A percentile compares a stretch with the other conserved stretches of the same genome.
Evolutionary conservation across 2,113 vertebrate genomes (phyloP).

Genomic region (Phocoena sinus): DNA sequence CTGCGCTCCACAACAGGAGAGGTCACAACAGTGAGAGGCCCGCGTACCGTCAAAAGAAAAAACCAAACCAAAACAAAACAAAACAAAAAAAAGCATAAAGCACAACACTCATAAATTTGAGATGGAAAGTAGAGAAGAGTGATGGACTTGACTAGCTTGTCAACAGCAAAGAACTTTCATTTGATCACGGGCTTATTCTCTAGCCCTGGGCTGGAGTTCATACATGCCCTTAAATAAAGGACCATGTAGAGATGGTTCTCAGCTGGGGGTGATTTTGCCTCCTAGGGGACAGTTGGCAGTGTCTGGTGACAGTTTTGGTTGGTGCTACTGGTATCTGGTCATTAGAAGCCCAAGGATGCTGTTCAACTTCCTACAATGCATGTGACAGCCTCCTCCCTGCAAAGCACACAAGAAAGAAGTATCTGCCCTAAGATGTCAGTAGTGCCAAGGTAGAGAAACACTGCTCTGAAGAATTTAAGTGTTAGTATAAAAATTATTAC

Average conservation of each 20-base stretch:
- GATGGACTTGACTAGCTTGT: background rate
- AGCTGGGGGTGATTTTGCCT: background rate
- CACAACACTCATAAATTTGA: background rate
- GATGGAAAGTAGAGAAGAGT: background rate
- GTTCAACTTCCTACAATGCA: fast-evolving
- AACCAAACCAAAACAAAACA: too few relatives aligned
- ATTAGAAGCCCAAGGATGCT: background rate
- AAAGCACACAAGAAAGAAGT: background rate
- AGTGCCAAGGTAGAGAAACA: background rate
- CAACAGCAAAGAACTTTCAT: background rate
- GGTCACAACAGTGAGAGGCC: too few relatives aligned
- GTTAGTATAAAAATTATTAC: background rate
- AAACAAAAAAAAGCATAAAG: background rate
- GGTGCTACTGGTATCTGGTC: background rate
- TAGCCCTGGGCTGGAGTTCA: background rate
- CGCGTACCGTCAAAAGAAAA: too few relatives aligned
- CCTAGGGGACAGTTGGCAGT: background rate
- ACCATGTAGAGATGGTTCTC: background rate
- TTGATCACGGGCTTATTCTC: fast-evolving
- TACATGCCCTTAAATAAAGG: background rate
- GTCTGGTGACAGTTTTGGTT: background rate
- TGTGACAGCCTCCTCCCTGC: fast-evolving
- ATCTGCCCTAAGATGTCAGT: background rate
- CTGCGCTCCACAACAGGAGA: too few relatives aligned
- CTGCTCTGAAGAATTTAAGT: background rate